A percentile compares a stretch with the other conserved stretches of the same genome.
These are phyloP conservation scores for Bambusicola thoracicus DNA, from an alignment of 2,113 vertebrate species.

Conservation along the genomic window DNA sequence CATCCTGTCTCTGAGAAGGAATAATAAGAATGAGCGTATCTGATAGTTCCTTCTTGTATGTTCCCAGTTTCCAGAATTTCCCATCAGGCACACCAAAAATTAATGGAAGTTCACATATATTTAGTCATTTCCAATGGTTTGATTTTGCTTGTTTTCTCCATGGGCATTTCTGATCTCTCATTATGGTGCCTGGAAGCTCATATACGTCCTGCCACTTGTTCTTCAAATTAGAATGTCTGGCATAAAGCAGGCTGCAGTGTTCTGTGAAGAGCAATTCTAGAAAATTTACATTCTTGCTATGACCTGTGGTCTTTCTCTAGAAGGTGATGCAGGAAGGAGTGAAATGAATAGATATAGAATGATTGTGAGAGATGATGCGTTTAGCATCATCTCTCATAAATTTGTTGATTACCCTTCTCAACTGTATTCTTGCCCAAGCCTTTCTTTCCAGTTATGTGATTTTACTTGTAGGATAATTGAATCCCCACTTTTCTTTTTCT, in stretches of 20 bases:
- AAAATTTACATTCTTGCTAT: background rate
- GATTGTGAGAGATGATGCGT: too few species aligned
- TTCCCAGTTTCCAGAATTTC: background rate
- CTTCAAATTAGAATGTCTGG: background rate
- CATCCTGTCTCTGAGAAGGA: background rate
- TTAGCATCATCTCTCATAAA: background rate
- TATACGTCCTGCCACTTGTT: background rate
- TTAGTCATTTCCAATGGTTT: background rate
- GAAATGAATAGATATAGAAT: background rate
- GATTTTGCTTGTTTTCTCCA: background rate
- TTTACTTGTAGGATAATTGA: background rate
- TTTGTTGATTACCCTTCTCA: background rate
- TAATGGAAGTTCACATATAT: background rate
- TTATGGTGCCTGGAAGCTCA: background rate
- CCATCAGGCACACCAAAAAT: background rate
- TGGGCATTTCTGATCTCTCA: background rate
- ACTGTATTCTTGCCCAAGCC: background rate
- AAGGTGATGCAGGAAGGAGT: background rate
- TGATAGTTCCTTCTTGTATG: background rate
- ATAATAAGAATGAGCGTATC: background rate
- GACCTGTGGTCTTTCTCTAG: background rate
- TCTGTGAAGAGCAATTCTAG: background rate
- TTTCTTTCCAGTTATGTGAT: background rate
- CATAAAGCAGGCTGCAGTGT: rapidly evolving
- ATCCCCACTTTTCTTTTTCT: too few species aligned